A percentile compares a stretch with the other conserved stretches of the same genome.
Evolutionary conservation across 2,113 vertebrate genomes (phyloP).

Genomic region (Clinocottus analis): DNA sequence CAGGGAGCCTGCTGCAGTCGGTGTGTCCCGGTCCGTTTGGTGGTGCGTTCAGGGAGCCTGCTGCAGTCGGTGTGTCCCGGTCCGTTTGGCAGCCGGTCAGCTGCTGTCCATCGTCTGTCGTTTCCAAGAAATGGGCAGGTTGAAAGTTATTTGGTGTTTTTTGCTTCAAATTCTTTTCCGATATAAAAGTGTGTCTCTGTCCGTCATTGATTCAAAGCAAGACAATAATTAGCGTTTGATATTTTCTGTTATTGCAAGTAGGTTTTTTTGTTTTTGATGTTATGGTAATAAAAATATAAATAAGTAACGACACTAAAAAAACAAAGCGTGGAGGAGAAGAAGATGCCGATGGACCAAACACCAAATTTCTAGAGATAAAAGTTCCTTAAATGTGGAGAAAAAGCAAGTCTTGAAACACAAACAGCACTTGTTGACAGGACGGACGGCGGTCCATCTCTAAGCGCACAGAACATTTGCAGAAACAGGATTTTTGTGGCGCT

Average conservation of each 20-base stretch:
- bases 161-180: background rate
- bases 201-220: background rate
- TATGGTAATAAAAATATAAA: background rate
- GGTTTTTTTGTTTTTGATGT: background rate
- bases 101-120: background rate
- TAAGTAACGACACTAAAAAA: slow-evolving; percentile 3
- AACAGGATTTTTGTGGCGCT: background rate
- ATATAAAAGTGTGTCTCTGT: background rate
- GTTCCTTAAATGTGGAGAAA: background rate
- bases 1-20: background rate
- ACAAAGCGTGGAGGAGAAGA: background rate
- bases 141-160: background rate
- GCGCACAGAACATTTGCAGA: background rate
- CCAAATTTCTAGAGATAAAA: background rate
- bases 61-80: background rate
- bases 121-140: background rate
- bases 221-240: background rate
- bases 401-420: background rate
- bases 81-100: slow-evolving; percentile 24
- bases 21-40: slow-evolving; percentile 11
- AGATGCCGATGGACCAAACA: background rate
- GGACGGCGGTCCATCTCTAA: background rate
- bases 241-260: background rate
- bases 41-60: no score
- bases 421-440: background rate